A percentile compares a stretch with the other conserved stretches of the same genome.
These are phyloP conservation scores for Luehdorfia chinensis DNA, from an alignment of 1,140 invertebrate genomes.

Conservation along the genomic window DNA sequence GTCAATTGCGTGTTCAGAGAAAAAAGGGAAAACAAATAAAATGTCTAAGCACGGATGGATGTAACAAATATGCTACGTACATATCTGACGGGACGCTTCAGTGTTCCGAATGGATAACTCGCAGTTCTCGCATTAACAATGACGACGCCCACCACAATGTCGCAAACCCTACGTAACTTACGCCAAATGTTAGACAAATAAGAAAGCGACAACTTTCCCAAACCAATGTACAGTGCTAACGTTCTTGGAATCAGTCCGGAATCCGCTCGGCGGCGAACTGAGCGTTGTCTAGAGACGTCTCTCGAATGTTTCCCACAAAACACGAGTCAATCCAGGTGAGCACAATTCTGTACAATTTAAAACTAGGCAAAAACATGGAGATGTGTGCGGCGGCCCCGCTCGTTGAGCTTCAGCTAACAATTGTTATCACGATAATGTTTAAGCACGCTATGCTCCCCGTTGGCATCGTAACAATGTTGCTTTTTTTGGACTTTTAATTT, in stretches of 20 bases:
- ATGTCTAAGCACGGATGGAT: no score
- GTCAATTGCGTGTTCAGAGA: no score
- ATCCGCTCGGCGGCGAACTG: neutral
- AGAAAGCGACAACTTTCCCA: constrained; percentile 58
- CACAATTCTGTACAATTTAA: constrained; percentile 40
- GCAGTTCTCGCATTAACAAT: no score
- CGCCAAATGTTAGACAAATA: constrained; percentile 59
- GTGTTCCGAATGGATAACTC: no score
- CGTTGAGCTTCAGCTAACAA: constrained; percentile 55
- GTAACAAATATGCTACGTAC: no score
- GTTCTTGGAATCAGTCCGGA: neutral
- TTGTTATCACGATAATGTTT: constrained; percentile 53
- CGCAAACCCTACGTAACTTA: constrained; percentile 54
- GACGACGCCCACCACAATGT: neutral
- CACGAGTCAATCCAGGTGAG: constrained; percentile 8
- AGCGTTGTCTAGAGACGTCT: neutral
- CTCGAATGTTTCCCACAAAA: neutral
- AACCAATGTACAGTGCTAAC: constrained; percentile 61
- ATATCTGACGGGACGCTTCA: no score
- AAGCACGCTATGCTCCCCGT: constrained; percentile 54
- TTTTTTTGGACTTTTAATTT: constrained; percentile 73
- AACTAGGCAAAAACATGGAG: constrained; percentile 32
- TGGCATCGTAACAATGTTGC: constrained; percentile 68
- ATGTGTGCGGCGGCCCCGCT: constrained; percentile 24
- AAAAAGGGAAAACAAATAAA: no score